Evolutionary conservation across 2,797 vertebrate species (phyloP), one percentile per base, ranked within the genome.

Genomic region (Streptopelia turtur): DNA sequence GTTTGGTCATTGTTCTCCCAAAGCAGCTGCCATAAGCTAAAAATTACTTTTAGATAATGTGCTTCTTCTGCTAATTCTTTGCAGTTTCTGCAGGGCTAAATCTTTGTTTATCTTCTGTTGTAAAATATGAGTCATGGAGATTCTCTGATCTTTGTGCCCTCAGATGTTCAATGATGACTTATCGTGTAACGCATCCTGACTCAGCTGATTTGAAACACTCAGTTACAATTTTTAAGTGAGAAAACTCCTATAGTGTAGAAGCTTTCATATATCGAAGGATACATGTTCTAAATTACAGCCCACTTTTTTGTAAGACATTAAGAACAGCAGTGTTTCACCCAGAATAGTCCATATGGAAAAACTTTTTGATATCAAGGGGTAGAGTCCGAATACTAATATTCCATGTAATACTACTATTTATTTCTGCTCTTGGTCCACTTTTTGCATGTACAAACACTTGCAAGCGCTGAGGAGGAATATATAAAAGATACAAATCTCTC

Each of bases 221-320:
- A 65, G n/a, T 47, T 79, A n/a, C 14, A 56, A 21, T 43, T 93
- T 97, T 90, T 64, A 93, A 91, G 68, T 70, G 60, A 70, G 87
- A 74, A 95, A 79, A 65, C 16, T 90, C 31, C 53, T 70, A 16
- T 22, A 28, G 31, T 55, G 12, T 84, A 85, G 75, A 94, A 87
- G 22, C 59, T 95, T 90, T 66, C 71, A 57, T 57, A 61, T 59
- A 81, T 90, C 56, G 89, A 52, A 91, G 37, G 25, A 53, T 83
- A 52, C 3, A 31, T 50, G 22, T 93, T 75, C 78, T 91, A 82
- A 95, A 82, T 90, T 71, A 69, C 66, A 95, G 20, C 25, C 52
- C 30, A 78, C 49, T 96, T 25, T 91, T 96, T 94, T 92, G 30
- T 90, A 65, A 95, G 60, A 64, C 52, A 13, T 45, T 83, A 69